Percentiles rank a stretch among this genome's conserved stretches.
Evolutionary conservation across 2,797 vertebrate species (phyloP).

Genomic region (Scleropages formosus): DNA sequence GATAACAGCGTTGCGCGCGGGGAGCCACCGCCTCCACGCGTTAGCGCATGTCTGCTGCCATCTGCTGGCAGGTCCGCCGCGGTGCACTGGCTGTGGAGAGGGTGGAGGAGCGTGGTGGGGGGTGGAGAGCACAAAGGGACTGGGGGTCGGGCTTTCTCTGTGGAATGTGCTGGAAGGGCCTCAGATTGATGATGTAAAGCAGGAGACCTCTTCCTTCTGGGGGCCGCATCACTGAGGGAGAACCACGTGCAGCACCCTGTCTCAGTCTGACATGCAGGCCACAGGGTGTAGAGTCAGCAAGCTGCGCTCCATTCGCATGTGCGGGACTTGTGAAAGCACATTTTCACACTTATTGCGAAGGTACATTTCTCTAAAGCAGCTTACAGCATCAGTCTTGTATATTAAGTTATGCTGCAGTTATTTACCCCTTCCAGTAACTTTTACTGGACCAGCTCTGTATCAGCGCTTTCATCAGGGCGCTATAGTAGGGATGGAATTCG

Average conservation of each 20-base stretch:
- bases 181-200: slow-evolving; percentile 67
- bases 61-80: not conserved
- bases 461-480: too few species aligned
- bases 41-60: not conserved
- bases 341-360: too few species aligned
- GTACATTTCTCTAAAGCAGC: too few species aligned
- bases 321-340: too few species aligned
- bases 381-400: not conserved
- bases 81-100: not conserved
- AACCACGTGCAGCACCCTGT: slow-evolving; percentile 52
- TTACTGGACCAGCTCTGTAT: not conserved
- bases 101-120: not conserved
- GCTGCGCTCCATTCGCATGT: not conserved
- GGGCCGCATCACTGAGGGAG: slow-evolving; percentile 55
- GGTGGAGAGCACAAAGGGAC: slow-evolving; percentile 16
- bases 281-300: not conserved
- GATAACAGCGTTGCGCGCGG: not conserved
- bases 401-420: not conserved
- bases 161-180: slow-evolving; percentile 61
- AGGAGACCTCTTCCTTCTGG: slow-evolving; percentile 58
- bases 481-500: too few species aligned
- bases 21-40: too few species aligned
- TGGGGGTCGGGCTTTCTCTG: slow-evolving; percentile 40
- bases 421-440: too few species aligned
- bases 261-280: not conserved